Base-by-base conservation (phyloP, 2,888 invertebrate species). In the Aplocera efformata region DNA sequence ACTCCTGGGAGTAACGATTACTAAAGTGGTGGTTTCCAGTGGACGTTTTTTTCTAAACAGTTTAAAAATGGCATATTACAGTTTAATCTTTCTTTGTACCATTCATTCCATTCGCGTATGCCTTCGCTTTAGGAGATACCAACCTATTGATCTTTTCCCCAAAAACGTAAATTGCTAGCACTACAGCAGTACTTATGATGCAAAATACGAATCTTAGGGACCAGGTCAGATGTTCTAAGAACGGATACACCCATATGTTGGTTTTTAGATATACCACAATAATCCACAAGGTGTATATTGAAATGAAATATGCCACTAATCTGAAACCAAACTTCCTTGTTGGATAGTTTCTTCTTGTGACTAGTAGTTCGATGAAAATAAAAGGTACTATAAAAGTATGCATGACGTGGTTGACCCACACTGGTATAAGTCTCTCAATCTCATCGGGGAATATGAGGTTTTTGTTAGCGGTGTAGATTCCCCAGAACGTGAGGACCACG, bases 231-330 rank as follows among this genome's bases (percentile, higher is more conserved):
- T 94, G 91, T 10, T 93, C 90, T 51, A 98, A 89, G 9, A 98
- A 90, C 0, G 98, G 98, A 71, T 98, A 98, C 0, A 96, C 95
- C 97, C 98, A 98, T 26, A 93, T 81, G 25, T 94, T 93, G 7
- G 92, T 92, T 51, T 90, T 90, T 31, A 88, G 79, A 64, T 92
- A 91, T 10, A 95, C 90, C 20, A 92, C 72, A 59, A 93, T 91
- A 29, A 94, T 81, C 94, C 95, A 96, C 1, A 90, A 53, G 22
- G 94, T 72, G 65, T 97, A 97, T 7, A 79, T 55, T 0, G 90
- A 48, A 79, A 92, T 91, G 59, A 96, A 92, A 0, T 69, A 43
- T 6, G 83, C 42, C 1, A 93, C 79, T 1, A 91, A 84, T 1
- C 77, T 55, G 1, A 94, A 56, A 0, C 95, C 95, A 7, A 85